These are phyloP conservation scores for Phocoena sinus DNA, from an alignment of 2,113 vertebrate species.

Conservation along the genomic window DNA sequence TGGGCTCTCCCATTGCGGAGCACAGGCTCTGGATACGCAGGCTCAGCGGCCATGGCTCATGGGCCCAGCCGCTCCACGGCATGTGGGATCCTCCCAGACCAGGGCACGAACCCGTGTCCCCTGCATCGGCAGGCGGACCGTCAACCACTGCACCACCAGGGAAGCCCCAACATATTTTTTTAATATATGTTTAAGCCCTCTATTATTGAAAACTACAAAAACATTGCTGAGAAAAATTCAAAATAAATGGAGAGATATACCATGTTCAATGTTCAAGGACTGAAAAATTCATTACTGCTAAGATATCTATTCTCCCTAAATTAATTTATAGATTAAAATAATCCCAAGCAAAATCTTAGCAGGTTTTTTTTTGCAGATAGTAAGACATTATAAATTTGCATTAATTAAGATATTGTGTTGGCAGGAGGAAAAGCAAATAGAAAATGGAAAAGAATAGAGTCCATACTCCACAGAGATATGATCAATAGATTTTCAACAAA, in stretches of 20 bases:
- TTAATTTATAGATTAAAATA: not conserved
- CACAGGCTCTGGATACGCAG: too few relatives aligned
- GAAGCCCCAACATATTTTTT: not conserved
- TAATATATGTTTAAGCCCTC: not conserved
- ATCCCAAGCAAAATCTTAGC: not conserved
- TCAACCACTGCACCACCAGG: too few relatives aligned
- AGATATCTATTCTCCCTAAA: not conserved
- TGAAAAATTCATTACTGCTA: not conserved
- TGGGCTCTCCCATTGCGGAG: too few relatives aligned
- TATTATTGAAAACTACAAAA: not conserved
- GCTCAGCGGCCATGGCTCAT: too few relatives aligned
- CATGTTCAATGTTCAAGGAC: not conserved
- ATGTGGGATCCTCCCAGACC: too few relatives aligned
- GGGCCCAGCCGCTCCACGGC: too few relatives aligned
- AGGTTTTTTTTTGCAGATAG: not conserved
- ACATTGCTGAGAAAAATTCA: not conserved
- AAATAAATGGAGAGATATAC: not conserved
- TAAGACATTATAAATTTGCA: not conserved
- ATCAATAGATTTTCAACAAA: conserved; percentile 20
- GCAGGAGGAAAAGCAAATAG: not conserved
- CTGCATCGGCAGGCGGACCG: too few relatives aligned
- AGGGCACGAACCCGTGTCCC: too few relatives aligned
- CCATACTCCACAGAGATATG: not conserved
- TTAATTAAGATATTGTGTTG: not conserved
- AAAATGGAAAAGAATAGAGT: not conserved